Percentiles rank a stretch among this genome's conserved stretches.
Conservation (phyloP, 2,113 vertebrate genomes). For the Prinia subflava region DNA sequence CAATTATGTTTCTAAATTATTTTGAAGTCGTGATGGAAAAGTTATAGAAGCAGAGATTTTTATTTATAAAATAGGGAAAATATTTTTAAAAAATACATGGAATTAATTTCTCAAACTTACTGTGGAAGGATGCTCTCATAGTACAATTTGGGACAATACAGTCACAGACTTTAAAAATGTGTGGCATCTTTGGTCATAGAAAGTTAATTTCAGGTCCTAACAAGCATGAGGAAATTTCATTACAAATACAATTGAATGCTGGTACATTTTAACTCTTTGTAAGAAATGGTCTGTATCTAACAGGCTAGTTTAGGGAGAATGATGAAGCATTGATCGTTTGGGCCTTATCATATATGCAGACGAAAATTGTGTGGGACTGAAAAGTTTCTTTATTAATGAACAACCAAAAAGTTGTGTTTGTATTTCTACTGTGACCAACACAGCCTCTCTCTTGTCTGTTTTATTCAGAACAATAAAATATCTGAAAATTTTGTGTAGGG, state of each 20-base stretch:
- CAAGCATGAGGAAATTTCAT: neutral
- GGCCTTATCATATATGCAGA: neutral
- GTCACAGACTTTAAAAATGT: neutral
- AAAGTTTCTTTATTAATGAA: neutral
- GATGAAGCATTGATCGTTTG: neutral
- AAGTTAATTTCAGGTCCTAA: conserved; percentile 15
- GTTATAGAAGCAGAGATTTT: neutral
- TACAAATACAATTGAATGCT: neutral
- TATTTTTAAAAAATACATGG: rapidly evolving
- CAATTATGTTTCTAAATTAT: neutral
- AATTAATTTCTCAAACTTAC: neutral
- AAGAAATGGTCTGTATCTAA: conserved; percentile 25
- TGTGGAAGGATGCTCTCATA: neutral
- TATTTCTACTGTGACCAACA: neutral
- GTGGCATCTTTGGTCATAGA: neutral
- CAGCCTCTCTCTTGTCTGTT: neutral
- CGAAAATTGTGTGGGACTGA: neutral
- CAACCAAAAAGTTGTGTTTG: neutral
- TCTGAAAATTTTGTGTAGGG: neutral
- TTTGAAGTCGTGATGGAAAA: neutral
- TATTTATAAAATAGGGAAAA: neutral
- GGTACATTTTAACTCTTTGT: neutral
- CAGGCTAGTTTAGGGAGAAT: neutral
- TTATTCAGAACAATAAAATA: neutral
- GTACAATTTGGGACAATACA: neutral